Percentiles rank a stretch among this genome's conserved stretches.
Conservation (phyloP, 2,888 invertebrate species). For the Galerucella nymphaeae region DNA sequence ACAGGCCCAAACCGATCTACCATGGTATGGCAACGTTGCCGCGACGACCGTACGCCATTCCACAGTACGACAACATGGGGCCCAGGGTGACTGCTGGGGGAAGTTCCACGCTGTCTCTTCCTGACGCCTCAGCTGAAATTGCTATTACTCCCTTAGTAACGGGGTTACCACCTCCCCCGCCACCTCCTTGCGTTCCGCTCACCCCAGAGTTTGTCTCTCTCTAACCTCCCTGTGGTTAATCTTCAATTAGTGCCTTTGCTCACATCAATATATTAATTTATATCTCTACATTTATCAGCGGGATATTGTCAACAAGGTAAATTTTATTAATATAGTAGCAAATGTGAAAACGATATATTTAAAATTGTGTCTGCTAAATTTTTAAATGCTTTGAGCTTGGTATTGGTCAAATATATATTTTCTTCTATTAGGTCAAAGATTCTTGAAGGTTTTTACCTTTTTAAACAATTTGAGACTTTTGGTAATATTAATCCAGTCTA, state of each 20-base stretch:
- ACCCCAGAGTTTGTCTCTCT: conserved; percentile 71
- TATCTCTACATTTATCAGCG: conserved; percentile 32
- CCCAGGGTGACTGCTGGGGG: conserved; percentile 90
- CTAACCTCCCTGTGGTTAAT: conserved; percentile 64
- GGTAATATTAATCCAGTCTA: too few relatives aligned
- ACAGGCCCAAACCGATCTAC: conserved; percentile 65
- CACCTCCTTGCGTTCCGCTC: conserved; percentile 71
- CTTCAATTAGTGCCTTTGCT: conserved; percentile 67
- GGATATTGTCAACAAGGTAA: conserved; percentile 31
- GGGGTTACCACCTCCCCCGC: conserved; percentile 68
- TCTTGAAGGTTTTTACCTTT: too few relatives aligned
- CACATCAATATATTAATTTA: conserved; percentile 55
- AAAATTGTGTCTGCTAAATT: too few relatives aligned
- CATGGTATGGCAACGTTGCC: conserved; percentile 65
- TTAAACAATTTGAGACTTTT: too few relatives aligned
- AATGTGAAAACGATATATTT: conserved; percentile 14
- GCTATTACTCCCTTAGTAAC: conserved; percentile 62
- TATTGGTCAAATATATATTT: too few relatives aligned
- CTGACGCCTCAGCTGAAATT: conserved; percentile 66
- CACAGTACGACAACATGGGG: conserved; percentile 88
- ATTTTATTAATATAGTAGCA: conserved; percentile 1
- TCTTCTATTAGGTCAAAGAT: too few relatives aligned
- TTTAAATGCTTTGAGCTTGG: too few relatives aligned
- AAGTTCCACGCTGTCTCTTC: conserved; percentile 86
- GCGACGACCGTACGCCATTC: conserved; percentile 60